A percentile compares a stretch with the other conserved stretches of the same genome.
phyloP scores from a whole-genome alignment of 2,888 invertebrate genomes.

The Mythimna loreyi region DNA sequence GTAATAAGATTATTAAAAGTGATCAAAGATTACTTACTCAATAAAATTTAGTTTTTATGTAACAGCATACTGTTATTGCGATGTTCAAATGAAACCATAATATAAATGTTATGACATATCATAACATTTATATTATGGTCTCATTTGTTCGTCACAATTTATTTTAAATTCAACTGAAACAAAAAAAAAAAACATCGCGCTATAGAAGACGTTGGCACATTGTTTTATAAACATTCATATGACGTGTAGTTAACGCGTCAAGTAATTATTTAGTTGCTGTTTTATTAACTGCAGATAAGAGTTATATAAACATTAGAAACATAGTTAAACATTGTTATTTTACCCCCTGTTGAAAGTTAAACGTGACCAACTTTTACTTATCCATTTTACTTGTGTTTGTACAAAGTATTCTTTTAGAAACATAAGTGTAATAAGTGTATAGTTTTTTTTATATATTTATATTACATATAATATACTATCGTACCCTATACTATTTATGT shows the following conservation, averaged over 20 bases:
- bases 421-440: too few relatives aligned
- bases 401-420: too few relatives aligned
- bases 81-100: too few relatives aligned
- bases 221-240: slow-evolving; percentile 49
- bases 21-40: not conserved
- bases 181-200: slow-evolving; percentile 11
- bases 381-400: not conserved
- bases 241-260: slow-evolving; percentile 28
- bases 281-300: slow-evolving; percentile 31
- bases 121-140: not conserved
- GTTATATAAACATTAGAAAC: slow-evolving; percentile 5
- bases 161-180: not conserved
- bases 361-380: slow-evolving; percentile 5
- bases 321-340: slow-evolving; percentile 4
- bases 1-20: not conserved
- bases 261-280: slow-evolving; percentile 8
- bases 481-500: too few relatives aligned
- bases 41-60: not conserved
- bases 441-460: too few relatives aligned
- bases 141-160: not conserved
- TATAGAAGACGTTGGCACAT: slow-evolving; percentile 5
- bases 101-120: slow-evolving; percentile 5
- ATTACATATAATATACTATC: too few relatives aligned
- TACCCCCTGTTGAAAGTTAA: not conserved
- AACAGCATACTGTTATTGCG: too few relatives aligned